Percentiles rank a stretch among this genome's conserved stretches.
phyloP scores from a whole-genome alignment of 2,113 vertebrate species.

The Campylomormyrus numenius region DNA sequence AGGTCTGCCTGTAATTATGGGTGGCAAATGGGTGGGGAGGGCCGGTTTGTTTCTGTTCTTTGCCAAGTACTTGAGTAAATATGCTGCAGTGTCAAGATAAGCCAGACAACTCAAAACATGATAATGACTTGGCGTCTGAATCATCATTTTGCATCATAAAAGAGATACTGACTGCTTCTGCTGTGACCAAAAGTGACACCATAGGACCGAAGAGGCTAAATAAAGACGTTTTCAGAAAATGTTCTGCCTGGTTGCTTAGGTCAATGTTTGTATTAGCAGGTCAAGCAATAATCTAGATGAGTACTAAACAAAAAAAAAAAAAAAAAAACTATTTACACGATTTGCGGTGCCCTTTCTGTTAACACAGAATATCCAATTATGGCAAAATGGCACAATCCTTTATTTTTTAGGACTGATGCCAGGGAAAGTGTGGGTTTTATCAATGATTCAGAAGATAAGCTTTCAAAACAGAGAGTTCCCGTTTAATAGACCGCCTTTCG shows the following conservation, averaged over 20 bases:
- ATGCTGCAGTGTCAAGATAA: neutral
- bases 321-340: neutral
- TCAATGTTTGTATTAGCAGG: neutral
- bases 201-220: too few species aligned
- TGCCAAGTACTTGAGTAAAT: neutral
- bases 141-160: neutral
- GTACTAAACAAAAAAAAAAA: neutral
- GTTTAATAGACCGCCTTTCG: slow-evolving; percentile 30
- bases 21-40: too few species aligned
- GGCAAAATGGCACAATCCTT: neutral
- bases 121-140: neutral
- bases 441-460: slow-evolving; percentile 30
- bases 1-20: too few species aligned
- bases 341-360: neutral
- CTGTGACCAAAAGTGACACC: neutral
- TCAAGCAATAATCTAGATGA: neutral
- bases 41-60: too few species aligned
- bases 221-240: neutral
- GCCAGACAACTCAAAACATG: neutral
- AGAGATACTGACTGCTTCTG: neutral
- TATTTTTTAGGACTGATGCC: neutral
- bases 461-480: slow-evolving; percentile 23
- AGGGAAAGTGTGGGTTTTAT: slow-evolving; percentile 18
- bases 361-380: neutral
- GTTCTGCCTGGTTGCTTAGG: neutral